phyloP scores from a whole-genome alignment of 2,113 vertebrate species.

The Zingel zingel region DNA sequence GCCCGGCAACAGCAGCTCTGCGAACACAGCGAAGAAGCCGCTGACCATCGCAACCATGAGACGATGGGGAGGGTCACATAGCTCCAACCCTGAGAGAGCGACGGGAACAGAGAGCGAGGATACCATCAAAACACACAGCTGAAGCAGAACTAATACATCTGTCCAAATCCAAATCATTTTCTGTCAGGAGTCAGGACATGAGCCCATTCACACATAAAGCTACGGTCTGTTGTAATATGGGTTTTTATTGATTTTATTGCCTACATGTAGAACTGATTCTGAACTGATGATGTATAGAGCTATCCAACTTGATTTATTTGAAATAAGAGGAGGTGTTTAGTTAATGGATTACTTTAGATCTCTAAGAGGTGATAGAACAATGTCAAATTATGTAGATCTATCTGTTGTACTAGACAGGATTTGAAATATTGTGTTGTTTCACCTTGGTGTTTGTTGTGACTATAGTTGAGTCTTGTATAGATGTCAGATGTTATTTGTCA shows the following conservation, averaged over 20 bases:
- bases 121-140: slow-evolving; percentile 10
- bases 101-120: not conserved
- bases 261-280: not conserved
- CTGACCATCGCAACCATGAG: slow-evolving; percentile 88
- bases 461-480: no score
- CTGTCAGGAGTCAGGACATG: slow-evolving; percentile 2
- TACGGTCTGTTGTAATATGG: not conserved
- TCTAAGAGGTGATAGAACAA: no score
- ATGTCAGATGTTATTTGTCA: no score
- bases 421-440: no score
- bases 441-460: no score
- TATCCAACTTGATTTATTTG: no score
- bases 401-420: no score
- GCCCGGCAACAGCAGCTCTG: slow-evolving; percentile 89
- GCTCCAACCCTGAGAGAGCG: slow-evolving; percentile 86
- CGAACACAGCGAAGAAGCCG: slow-evolving; percentile 86
- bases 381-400: no score
- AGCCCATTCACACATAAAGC: not conserved
- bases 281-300: no score
- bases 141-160: slow-evolving; percentile 8
- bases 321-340: no score
- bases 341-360: no score
- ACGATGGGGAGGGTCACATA: slow-evolving; percentile 87
- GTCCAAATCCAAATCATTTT: slow-evolving; percentile 14
- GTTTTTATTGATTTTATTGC: not conserved